These are phyloP conservation scores for Caloenas nicobarica DNA, from an alignment of 2,113 vertebrate species.

Conservation along the genomic window DNA sequence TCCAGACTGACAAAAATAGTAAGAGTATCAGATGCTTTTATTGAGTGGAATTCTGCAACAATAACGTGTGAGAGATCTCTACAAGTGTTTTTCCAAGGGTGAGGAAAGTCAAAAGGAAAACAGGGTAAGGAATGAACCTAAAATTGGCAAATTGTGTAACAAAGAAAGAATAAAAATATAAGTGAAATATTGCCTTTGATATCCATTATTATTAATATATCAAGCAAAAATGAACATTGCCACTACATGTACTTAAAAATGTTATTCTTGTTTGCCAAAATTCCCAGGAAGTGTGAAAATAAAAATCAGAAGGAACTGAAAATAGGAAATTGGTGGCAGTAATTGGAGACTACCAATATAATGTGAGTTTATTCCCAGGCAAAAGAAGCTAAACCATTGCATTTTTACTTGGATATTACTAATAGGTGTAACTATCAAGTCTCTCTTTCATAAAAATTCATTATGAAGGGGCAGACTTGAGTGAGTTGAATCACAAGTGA, in stretches of 20 bases:
- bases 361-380: neutral
- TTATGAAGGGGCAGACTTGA: neutral
- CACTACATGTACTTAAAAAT: neutral
- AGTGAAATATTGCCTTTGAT: neutral
- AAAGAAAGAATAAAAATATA: neutral
- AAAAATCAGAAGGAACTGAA: neutral
- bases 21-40: neutral
- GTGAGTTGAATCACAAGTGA: neutral
- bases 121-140: neutral
- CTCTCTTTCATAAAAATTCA: neutral
- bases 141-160: neutral
- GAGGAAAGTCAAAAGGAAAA: neutral
- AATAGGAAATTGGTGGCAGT: neutral
- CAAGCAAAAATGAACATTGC: neutral
- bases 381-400: neutral
- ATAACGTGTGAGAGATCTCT: neutral
- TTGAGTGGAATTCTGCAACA: neutral
- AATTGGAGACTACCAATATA: neutral
- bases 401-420: neutral
- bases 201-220: neutral
- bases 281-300: neutral
- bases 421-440: neutral
- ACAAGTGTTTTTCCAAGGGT: neutral
- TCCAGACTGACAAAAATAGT: neutral
- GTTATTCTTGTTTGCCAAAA: neutral